These are phyloP conservation scores for Nebria brevicollis DNA, from an alignment of 2,888 invertebrate species.

Conservation along the genomic window DNA sequence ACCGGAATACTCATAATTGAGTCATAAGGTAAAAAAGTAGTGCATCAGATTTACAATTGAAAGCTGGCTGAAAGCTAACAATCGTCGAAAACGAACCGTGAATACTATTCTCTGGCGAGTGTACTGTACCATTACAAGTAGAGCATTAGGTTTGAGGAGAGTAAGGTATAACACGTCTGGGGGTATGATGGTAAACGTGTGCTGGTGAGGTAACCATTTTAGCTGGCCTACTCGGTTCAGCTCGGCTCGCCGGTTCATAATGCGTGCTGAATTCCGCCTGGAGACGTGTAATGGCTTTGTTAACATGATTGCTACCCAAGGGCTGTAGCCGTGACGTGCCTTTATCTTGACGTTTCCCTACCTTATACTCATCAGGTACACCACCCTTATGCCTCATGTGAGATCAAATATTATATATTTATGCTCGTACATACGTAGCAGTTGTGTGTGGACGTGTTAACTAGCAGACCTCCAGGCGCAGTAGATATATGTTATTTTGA, in stretches of 20 bases:
- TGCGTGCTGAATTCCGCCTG: conserved; percentile 21
- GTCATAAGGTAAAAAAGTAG: too few relatives aligned
- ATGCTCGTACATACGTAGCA: neutral
- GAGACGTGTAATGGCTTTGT: conserved; percentile 27
- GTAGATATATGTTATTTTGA: neutral
- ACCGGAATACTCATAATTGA: too few relatives aligned
- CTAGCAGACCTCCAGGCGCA: neutral
- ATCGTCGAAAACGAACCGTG: neutral
- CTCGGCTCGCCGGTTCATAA: conserved; percentile 2
- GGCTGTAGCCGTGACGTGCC: conserved; percentile 9
- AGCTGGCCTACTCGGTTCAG: neutral
- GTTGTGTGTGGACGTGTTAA: neutral
- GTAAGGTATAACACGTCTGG: neutral
- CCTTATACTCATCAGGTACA: neutral
- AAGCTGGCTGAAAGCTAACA: too few relatives aligned
- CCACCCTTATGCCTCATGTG: neutral
- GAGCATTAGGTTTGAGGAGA: neutral
- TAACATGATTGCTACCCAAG: conserved; percentile 24
- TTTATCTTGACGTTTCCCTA: conserved; percentile 16
- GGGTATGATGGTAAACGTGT: neutral
- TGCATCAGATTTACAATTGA: too few relatives aligned
- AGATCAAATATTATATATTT: neutral
- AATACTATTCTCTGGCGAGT: neutral
- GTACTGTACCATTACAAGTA: neutral
- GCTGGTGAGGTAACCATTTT: neutral